These are phyloP conservation scores for Tipula unca DNA, from an alignment of 2,888 invertebrate genomes.

Conservation along the genomic window DNA sequence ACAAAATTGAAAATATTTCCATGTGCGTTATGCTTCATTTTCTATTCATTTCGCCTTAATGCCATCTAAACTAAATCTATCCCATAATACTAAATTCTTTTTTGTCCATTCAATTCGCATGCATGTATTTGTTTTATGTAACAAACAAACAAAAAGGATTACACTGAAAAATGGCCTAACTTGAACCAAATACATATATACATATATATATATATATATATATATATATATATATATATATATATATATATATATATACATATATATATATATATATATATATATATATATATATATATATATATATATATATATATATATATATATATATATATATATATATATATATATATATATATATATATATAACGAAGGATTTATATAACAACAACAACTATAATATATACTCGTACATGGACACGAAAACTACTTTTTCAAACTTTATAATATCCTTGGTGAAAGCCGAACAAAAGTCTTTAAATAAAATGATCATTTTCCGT, in stretches of 20 bases:
- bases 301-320: no score
- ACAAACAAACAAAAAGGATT: not conserved
- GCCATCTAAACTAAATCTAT: not conserved
- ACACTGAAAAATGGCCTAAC: not conserved
- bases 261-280: no score
- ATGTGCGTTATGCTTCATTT: not conserved
- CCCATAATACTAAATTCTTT: not conserved
- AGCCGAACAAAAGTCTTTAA: not conserved
- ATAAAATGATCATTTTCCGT: not conserved
- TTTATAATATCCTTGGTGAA: not conserved
- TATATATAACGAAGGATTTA: not conserved
- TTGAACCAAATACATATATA: no score
- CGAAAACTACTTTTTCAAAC: not conserved
- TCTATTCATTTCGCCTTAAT: not conserved
- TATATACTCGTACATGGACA: no score
- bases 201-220: no score
- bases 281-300: no score
- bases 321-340: no score
- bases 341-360: no score
- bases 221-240: no score
- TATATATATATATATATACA: no score
- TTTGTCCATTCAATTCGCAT: not conserved
- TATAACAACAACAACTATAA: not conserved
- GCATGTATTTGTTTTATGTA: not conserved
- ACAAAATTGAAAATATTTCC: not conserved